These are phyloP conservation scores for Ochropacha duplaris DNA, from an alignment of 2,888 invertebrate genomes.

Conservation along the genomic window DNA sequence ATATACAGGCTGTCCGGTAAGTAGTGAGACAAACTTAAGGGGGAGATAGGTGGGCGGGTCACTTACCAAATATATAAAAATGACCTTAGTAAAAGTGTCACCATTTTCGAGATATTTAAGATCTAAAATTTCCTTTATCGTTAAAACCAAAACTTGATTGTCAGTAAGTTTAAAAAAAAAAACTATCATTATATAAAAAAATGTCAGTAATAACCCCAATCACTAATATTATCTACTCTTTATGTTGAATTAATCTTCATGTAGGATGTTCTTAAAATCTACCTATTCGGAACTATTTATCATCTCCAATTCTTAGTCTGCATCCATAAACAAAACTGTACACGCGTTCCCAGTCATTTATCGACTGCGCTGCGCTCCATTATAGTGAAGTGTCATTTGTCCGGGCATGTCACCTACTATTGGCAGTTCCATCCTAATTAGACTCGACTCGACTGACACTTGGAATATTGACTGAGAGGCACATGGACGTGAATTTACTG, in stretches of 20 bases:
- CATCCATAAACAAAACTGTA: constrained; percentile 13
- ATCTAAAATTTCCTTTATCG: background rate
- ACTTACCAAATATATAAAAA: too few species aligned
- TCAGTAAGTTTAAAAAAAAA: too few species aligned
- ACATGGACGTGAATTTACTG: constrained; percentile 29
- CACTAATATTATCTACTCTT: too few species aligned
- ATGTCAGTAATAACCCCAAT: too few species aligned
- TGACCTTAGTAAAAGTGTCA: too few species aligned
- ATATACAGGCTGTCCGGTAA: constrained; percentile 1
- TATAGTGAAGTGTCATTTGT: constrained; percentile 50
- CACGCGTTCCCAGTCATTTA: constrained; percentile 18
- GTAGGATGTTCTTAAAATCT: too few species aligned
- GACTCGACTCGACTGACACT: constrained; percentile 31
- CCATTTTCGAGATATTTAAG: too few species aligned
- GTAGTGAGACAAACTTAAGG: too few species aligned
- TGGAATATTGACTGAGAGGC: constrained; percentile 36
- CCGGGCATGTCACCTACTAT: constrained; percentile 39
- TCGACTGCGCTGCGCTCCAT: constrained; percentile 15
- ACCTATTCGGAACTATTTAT: background rate
- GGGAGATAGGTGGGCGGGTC: too few species aligned
- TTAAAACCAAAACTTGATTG: background rate
- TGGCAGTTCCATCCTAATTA: constrained; percentile 48
- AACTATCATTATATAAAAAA: too few species aligned
- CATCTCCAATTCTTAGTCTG: background rate
- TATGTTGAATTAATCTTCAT: too few species aligned